Conservation (phyloP, 1,140 invertebrate genomes). For the Capitella teleta region DNA sequence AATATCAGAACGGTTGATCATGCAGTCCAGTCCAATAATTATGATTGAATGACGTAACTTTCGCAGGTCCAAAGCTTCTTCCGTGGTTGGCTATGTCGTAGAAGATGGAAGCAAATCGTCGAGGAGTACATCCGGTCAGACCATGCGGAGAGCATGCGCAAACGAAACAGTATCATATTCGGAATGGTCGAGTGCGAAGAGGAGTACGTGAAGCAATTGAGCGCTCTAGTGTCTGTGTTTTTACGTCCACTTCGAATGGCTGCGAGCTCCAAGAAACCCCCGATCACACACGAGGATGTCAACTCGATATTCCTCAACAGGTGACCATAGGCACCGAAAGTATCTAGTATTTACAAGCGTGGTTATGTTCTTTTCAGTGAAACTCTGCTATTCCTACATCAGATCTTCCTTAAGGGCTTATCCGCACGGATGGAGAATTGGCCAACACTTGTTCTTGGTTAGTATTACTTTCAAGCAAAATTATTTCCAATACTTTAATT, state of each 20-base stretch:
- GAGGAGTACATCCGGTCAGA: slow-evolving; percentile 91
- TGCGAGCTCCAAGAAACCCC: slow-evolving; percentile 82
- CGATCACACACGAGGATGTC: slow-evolving; percentile 85
- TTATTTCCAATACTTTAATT: too few species aligned
- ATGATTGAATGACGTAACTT: not conserved
- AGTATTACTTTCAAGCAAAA: slow-evolving; percentile 10
- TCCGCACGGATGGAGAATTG: slow-evolving; percentile 83
- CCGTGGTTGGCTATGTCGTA: slow-evolving; percentile 81
- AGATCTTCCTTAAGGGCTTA: slow-evolving; percentile 89
- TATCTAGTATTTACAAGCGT: not conserved
- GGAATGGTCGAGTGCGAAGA: slow-evolving; percentile 66
- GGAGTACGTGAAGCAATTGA: slow-evolving; percentile 84
- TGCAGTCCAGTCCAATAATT: too few species aligned
- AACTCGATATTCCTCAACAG: slow-evolving; percentile 89
- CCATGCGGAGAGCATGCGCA: slow-evolving; percentile 86
- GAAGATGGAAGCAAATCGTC: slow-evolving; percentile 89
- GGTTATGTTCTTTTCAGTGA: slow-evolving; percentile 48
- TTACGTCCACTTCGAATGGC: slow-evolving; percentile 83
- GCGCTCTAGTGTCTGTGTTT: slow-evolving; percentile 83
- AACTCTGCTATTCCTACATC: slow-evolving; percentile 84
- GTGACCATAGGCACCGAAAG: not conserved
- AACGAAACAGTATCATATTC: slow-evolving; percentile 84
- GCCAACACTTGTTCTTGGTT: slow-evolving; percentile 79
- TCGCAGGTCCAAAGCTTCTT: slow-evolving; percentile 77
- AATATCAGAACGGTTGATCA: too few species aligned